Conservation (phyloP, 1,140 invertebrate genomes). For the Anadara kagoshimensis region DNA sequence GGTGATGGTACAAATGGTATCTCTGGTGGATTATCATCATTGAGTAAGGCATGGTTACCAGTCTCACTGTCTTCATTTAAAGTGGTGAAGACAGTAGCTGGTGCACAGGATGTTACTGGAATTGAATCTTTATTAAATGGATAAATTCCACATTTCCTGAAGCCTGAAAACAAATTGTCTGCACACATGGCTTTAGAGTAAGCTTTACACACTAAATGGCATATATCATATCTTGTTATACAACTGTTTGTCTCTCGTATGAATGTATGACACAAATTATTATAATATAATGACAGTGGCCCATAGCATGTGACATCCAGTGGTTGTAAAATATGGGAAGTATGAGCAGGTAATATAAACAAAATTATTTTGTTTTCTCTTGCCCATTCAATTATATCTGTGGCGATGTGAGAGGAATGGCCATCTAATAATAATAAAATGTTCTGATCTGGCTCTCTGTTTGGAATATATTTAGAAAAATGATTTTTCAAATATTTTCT, state of each 20-base stretch:
- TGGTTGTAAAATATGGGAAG: slow-evolving; percentile 25
- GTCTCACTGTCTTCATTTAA: too few species aligned
- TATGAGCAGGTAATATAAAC: slow-evolving; percentile 26
- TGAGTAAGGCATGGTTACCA: too few species aligned
- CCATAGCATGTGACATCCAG: slow-evolving; percentile 29
- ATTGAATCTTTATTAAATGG: slow-evolving; percentile 1
- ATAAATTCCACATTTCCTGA: slow-evolving; percentile 10
- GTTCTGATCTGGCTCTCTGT: not conserved
- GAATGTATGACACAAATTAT: slow-evolving; percentile 15
- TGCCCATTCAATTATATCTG: slow-evolving; percentile 21
- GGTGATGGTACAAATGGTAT: too few species aligned
- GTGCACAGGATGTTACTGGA: too few species aligned
- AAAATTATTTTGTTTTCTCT: slow-evolving; percentile 16
- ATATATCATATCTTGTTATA: slow-evolving; percentile 12
- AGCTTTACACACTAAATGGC: slow-evolving; percentile 8
- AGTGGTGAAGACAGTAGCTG: too few species aligned
- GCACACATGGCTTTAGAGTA: slow-evolving; percentile 14
- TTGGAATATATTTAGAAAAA: slow-evolving; percentile 23
- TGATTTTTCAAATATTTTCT: slow-evolving; percentile 18
- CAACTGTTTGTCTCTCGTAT: not conserved
- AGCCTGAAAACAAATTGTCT: slow-evolving; percentile 13
- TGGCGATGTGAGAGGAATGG: slow-evolving; percentile 6
- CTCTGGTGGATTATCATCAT: too few species aligned
- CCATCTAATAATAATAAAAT: slow-evolving; percentile 11
- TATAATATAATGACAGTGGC: slow-evolving; percentile 24